These are phyloP conservation scores for Oenanthe melanoleuca DNA, from an alignment of 2,113 vertebrate genomes.

Conservation along the genomic window DNA sequence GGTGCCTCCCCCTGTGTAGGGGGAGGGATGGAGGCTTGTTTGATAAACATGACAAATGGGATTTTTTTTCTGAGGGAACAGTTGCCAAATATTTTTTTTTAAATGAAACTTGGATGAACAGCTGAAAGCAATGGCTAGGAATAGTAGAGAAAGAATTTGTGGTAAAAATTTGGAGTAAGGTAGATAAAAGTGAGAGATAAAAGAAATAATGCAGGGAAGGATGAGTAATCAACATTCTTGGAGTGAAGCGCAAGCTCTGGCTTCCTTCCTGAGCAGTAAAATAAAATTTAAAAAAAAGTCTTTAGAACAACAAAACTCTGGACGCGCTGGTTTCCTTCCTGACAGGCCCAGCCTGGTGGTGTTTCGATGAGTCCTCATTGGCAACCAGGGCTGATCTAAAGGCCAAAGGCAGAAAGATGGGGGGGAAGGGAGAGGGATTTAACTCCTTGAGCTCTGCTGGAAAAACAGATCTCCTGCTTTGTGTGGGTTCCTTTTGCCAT, in stretches of 20 bases:
- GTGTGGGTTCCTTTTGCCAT: neutral
- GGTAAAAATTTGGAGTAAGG: slow-evolving; percentile 52
- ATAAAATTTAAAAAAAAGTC: slow-evolving; percentile 84
- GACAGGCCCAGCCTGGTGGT: slow-evolving; percentile 78
- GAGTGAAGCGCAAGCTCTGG: slow-evolving; percentile 83
- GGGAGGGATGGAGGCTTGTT: neutral
- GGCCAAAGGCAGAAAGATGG: slow-evolving; percentile 72
- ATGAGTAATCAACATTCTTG: slow-evolving; percentile 79
- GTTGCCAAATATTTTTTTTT: neutral
- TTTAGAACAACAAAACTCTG: slow-evolving; percentile 85
- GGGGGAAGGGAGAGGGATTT: slow-evolving; percentile 75
- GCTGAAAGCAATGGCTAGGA: neutral
- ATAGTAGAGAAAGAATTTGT: neutral
- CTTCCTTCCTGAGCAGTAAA: slow-evolving; percentile 88
- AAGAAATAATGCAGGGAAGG: slow-evolving; percentile 71
- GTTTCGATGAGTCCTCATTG: slow-evolving; percentile 74
- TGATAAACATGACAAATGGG: neutral
- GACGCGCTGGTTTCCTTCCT: slow-evolving; percentile 87
- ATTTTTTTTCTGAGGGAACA: neutral
- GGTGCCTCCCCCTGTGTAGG: neutral
- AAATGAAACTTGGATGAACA: neutral
- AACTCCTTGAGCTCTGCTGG: slow-evolving; percentile 61
- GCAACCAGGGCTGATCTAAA: slow-evolving; percentile 73
- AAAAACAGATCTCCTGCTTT: neutral
- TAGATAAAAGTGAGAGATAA: slow-evolving; percentile 69